Percentiles rank a stretch among this genome's conserved stretches.
Evolutionary conservation across 2,113 vertebrate genomes (phyloP).

Genomic region (Salvelinus alpinus): DNA sequence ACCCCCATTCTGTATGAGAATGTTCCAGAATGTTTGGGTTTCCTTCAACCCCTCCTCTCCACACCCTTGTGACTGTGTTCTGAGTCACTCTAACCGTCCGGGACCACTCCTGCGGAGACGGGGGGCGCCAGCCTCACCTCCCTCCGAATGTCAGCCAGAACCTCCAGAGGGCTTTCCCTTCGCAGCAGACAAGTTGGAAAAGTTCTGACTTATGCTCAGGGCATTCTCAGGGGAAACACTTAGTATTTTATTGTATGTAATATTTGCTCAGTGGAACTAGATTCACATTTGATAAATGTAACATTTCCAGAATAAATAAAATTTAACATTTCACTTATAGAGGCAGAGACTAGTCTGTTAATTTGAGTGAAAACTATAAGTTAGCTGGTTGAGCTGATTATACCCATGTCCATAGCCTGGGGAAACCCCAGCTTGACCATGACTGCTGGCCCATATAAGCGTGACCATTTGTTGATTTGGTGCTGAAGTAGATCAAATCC

Average conservation of each 20-base stretch:
- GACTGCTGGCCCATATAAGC: background rate
- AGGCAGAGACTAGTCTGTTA: background rate
- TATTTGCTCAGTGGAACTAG: background rate
- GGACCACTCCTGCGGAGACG: background rate
- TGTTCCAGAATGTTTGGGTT: background rate
- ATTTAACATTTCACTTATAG: background rate
- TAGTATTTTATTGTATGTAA: slow-evolving; percentile 27
- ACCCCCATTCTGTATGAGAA: background rate
- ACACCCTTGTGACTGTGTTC: background rate
- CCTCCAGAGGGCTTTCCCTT: slow-evolving; percentile 52
- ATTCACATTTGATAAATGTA: background rate
- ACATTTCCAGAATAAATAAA: background rate
- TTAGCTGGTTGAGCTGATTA: background rate
- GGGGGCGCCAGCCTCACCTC: slow-evolving; percentile 15
- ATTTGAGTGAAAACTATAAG: background rate
- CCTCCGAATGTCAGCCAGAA: slow-evolving; percentile 37
- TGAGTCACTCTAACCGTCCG: background rate
- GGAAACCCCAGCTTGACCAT: background rate
- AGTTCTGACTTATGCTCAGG: slow-evolving; percentile 63
- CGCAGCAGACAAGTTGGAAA: slow-evolving; percentile 59
- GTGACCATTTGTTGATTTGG: slow-evolving; percentile 18
- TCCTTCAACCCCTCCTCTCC: background rate
- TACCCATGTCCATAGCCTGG: background rate
- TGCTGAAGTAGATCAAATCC: background rate
- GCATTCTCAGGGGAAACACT: slow-evolving; percentile 65